Conservation (phyloP, 2,113 vertebrate species). For the Ceuthmochares aereus region DNA sequence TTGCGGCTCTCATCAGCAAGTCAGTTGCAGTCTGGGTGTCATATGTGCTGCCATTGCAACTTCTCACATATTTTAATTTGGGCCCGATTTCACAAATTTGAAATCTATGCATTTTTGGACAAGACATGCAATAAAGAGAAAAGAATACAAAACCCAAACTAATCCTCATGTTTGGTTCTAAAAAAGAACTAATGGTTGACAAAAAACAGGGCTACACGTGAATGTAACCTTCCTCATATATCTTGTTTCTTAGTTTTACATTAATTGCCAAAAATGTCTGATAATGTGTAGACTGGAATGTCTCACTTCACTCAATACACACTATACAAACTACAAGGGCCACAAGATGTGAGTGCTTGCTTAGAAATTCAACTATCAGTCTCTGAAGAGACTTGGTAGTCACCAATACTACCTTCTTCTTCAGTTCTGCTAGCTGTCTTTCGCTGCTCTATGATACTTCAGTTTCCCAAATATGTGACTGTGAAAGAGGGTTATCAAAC, state of each 20-base stretch:
- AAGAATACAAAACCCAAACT: neutral
- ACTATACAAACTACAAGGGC: neutral
- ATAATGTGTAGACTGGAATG: neutral
- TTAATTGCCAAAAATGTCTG: neutral
- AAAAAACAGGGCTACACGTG: neutral
- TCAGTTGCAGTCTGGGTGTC: neutral
- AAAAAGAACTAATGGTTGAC: neutral
- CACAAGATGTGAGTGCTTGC: neutral
- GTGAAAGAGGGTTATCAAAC: neutral
- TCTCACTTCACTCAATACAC: neutral
- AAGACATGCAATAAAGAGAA: neutral
- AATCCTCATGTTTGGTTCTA: neutral
- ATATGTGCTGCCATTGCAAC: neutral
- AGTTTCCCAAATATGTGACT: neutral
- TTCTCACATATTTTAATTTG: neutral
- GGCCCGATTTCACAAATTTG: neutral
- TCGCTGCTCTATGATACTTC: neutral
- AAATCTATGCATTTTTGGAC: neutral
- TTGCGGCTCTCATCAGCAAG: neutral
- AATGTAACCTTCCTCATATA: neutral
- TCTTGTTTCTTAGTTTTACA: neutral
- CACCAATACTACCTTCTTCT: neutral
- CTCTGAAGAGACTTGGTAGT: neutral
- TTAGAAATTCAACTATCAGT: neutral
- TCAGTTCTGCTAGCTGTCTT: neutral